Base-by-base conservation (phyloP, 2,888 invertebrate species). In the Maniola hyperantus region DNA sequence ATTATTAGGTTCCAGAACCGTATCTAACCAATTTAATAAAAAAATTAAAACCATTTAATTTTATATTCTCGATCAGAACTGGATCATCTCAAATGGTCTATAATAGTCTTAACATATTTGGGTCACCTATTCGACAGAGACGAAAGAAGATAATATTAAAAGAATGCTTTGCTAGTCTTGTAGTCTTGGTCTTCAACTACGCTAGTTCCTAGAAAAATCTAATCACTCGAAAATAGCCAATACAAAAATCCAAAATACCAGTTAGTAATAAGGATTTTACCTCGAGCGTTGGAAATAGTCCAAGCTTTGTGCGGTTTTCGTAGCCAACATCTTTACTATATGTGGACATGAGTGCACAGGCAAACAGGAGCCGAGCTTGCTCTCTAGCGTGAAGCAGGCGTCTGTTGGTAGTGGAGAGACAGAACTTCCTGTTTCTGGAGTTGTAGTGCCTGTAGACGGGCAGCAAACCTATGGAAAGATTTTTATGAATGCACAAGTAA, bases 341-440 rank as follows among this genome's bases (percentile, higher is more conserved):
- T 77, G 71, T 0, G 79, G 62, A 54, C 88, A 88, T 0, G 76
- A 68, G 68, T 81, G 71, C n/a, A 85, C 50, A 39, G 70, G 72
- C 26, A 83, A 68, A 64, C 88, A 88, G 2, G 65, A 48, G 1
- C 88, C 88, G 0, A 65, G 39, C 0, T 78, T 73, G 0, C 83
- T 83, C 4, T 82, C 80, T 0, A 83, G 78, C 8, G 85, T 85
- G 65, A 63, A 66, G 70, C 88, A 88, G 18, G 67, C 64, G 4
- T 55, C 58, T 11, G 62, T 15, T 34, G 53, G 20, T 20, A 11
- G 11, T 42, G 57, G 57, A 13, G 57, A 5, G 4, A 2, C 36
- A 18, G 54, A 26, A 26, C 26, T 26, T 26, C 26, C 26, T 54
- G 4, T 15, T 36, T 2, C 36, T 8, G 18, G 39, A 8, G 55